Evolutionary conservation across 2,888 invertebrate species (phyloP).

Genomic region (Catocala nupta): DNA sequence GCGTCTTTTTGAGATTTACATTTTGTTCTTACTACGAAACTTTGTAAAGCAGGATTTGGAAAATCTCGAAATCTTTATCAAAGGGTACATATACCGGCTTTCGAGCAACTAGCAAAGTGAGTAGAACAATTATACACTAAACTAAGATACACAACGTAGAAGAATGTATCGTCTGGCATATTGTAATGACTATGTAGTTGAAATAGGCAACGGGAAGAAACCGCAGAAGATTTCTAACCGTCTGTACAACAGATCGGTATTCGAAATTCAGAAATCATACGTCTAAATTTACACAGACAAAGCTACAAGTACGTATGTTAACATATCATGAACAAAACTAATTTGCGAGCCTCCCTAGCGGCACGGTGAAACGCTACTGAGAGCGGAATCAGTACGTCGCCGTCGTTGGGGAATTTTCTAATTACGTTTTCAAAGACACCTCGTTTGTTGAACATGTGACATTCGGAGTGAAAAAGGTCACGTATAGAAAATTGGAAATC

Average conservation of each 20-base stretch:
- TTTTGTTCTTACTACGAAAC: too few species aligned
- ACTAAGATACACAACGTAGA: too few species aligned
- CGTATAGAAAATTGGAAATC: slow-evolving; percentile 83
- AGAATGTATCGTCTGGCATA: too few species aligned
- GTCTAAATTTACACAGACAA: background rate
- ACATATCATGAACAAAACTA: slow-evolving; percentile 73
- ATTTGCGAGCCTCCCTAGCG: slow-evolving; percentile 70
- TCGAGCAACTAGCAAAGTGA: too few species aligned
- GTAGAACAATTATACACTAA: too few species aligned
- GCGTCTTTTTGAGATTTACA: too few species aligned
- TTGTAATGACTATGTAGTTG: too few species aligned
- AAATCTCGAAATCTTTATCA: too few species aligned
- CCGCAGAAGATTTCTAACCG: too few species aligned
- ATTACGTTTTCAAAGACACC: slow-evolving; percentile 87
- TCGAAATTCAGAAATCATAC: background rate
- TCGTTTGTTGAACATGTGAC: slow-evolving; percentile 85
- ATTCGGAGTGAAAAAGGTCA: slow-evolving; percentile 83
- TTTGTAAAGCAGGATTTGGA: too few species aligned
- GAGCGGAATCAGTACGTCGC: slow-evolving; percentile 72
- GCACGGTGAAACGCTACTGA: slow-evolving; percentile 66
- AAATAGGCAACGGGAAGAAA: too few species aligned
- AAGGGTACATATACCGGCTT: too few species aligned
- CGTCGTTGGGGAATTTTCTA: slow-evolving; percentile 86
- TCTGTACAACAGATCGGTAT: background rate
- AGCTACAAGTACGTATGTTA: slow-evolving; percentile 12